These are phyloP conservation scores for Lasioglossum baleicum DNA, from an alignment of 1,140 invertebrate species.

Conservation along the genomic window DNA sequence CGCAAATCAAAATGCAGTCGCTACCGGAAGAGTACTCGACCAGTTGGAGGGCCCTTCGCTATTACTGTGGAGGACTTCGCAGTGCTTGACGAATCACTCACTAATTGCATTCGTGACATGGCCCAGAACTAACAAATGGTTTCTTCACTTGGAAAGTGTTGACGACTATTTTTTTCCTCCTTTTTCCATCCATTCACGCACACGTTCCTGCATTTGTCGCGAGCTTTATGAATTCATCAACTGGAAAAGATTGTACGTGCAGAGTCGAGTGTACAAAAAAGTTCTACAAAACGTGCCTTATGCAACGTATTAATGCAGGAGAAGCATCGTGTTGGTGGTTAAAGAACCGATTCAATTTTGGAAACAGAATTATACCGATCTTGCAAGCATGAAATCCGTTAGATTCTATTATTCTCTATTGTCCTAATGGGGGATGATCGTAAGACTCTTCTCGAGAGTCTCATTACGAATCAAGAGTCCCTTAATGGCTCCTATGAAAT, in stretches of 20 bases:
- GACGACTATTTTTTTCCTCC: constrained; percentile 37
- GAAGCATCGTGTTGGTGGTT: too few relatives aligned
- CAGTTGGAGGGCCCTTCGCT: constrained; percentile 73
- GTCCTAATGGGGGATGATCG: constrained; percentile 75
- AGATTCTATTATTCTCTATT: constrained; percentile 69
- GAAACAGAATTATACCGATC: neutral
- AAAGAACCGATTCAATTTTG: neutral
- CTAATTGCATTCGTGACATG: constrained; percentile 80
- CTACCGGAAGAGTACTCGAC: constrained; percentile 72
- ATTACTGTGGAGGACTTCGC: constrained; percentile 75
- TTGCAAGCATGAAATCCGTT: constrained; percentile 53
- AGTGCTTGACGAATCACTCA: constrained; percentile 77
- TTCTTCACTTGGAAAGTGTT: constrained; percentile 64
- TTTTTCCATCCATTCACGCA: neutral
- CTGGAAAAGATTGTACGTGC: neutral
- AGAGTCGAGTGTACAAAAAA: neutral
- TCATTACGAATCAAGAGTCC: constrained; percentile 73
- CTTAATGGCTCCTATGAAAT: constrained; percentile 68
- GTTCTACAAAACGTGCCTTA: neutral
- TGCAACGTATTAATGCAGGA: too few relatives aligned
- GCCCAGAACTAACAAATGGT: constrained; percentile 75
- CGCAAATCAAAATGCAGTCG: constrained; percentile 79
- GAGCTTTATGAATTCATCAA: neutral
- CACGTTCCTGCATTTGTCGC: neutral
- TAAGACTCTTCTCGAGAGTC: constrained; percentile 72